A percentile compares a stretch with the other conserved stretches of the same genome.
phyloP scores from a whole-genome alignment of 2,113 vertebrate species.

The Cisticola juncidis region DNA sequence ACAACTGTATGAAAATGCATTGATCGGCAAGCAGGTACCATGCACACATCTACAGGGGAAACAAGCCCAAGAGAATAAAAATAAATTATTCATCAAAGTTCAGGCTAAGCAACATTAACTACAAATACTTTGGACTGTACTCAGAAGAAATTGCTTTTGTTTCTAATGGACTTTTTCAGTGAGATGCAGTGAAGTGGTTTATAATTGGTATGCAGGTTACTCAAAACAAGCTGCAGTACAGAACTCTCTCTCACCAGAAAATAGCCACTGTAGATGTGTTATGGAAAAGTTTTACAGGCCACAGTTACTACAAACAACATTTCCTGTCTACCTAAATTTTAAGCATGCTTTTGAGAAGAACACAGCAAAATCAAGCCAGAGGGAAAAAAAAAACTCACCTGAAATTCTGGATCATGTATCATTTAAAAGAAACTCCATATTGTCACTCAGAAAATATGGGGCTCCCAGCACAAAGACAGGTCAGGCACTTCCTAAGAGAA shows the following conservation, averaged over 20 bases:
- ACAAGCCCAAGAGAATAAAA: constrained; percentile 50
- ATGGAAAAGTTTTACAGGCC: constrained; percentile 61
- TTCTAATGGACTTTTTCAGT: neutral
- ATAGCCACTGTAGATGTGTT: constrained; percentile 71
- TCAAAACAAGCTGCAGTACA: neutral
- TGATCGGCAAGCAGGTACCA: constrained; percentile 93
- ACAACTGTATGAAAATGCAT: constrained; percentile 98
- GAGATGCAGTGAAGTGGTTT: constrained; percentile 7
- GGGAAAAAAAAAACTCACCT: neutral
- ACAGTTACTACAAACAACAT: neutral
- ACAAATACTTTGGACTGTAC: constrained; percentile 52
- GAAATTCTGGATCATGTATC: neutral
- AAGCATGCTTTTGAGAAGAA: constrained; percentile 22
- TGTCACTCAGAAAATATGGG: neutral
- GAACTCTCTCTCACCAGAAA: constrained; percentile 18
- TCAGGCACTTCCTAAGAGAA: neutral
- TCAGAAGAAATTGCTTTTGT: constrained; percentile 51
- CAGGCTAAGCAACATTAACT: constrained; percentile 60
- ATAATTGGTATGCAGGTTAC: neutral
- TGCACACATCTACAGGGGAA: constrained; percentile 85
- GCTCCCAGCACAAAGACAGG: constrained; percentile 33
- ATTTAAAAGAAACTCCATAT: neutral
- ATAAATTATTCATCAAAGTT: constrained; percentile 60
- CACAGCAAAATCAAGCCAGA: neutral
- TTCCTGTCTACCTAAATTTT: neutral